A percentile compares a stretch with the other conserved stretches of the same genome.
Evolutionary conservation across 2,797 vertebrate species (phyloP).

Genomic region (Coregonus suidteri): DNA sequence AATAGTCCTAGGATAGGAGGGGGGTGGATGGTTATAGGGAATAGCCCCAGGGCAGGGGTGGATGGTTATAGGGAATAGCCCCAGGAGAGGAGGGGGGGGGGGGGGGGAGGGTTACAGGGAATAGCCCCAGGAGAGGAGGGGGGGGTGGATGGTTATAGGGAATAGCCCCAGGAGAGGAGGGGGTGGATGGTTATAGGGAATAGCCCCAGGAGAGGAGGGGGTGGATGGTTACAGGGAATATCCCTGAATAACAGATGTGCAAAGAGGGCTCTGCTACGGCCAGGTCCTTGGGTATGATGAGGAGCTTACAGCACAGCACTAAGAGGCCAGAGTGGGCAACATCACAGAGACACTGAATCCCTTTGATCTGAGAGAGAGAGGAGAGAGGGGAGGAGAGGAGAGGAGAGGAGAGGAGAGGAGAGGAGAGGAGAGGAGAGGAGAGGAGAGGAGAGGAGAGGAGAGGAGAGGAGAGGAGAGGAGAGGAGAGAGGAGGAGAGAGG

Average conservation of each 20-base stretch:
- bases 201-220: no score
- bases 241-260: not conserved
- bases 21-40: no score
- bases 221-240: not conserved
- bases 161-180: no score
- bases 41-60: no score
- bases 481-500: slow-evolving; percentile 23
- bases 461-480: slow-evolving; percentile 1
- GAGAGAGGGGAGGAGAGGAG: not conserved
- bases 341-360: not conserved
- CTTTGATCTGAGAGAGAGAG: slow-evolving; percentile 11
- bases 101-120: no score
- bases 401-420: slow-evolving; percentile 14
- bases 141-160: no score
- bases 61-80: no score
- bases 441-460: slow-evolving; percentile 10
- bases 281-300: not conserved
- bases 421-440: slow-evolving; percentile 14
- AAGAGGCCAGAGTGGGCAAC: not conserved
- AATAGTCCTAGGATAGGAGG: no score
- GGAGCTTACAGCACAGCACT: not conserved
- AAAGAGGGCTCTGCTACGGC: not conserved
- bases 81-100: no score
- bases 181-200: no score
- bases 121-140: no score